Evolutionary conservation across 2,888 invertebrate species (phyloP).

Genomic region (Pristionchus fissidentatus): DNA sequence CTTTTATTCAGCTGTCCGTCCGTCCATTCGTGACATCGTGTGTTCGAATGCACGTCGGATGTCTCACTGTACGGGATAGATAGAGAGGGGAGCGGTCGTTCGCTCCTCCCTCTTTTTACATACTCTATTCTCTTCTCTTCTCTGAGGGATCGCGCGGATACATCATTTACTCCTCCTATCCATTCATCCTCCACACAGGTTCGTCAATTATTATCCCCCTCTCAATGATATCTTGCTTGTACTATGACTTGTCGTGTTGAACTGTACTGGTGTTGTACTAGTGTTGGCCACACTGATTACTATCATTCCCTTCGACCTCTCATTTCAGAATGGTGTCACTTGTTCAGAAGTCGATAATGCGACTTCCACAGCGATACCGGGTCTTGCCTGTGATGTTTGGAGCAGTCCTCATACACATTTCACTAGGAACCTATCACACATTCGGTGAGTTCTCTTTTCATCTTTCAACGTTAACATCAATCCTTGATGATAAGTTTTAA

Average conservation of each 20-base stretch:
- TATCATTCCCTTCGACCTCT: neutral
- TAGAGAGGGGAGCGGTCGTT: slow-evolving; percentile 19
- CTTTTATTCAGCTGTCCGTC: neutral
- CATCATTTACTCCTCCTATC: slow-evolving; percentile 27
- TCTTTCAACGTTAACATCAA: neutral
- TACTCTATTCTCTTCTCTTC: slow-evolving; percentile 37
- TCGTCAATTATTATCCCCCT: slow-evolving; percentile 1
- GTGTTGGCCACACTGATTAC: neutral
- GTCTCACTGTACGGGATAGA: slow-evolving; percentile 6
- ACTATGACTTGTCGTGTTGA: neutral
- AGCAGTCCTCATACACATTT: slow-evolving; percentile 73
- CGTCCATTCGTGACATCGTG: neutral
- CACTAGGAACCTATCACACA: slow-evolving; percentile 74
- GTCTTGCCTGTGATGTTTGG: slow-evolving; percentile 69
- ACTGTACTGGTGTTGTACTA: neutral
- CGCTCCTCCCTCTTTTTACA: slow-evolving; percentile 28
- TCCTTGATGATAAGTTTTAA: neutral
- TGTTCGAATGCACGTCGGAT: neutral
- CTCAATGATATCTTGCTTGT: neutral
- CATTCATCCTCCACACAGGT: slow-evolving; percentile 28
- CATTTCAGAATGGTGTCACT: slow-evolving; percentile 53
- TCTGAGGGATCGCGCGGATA: slow-evolving; percentile 39
- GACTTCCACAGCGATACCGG: slow-evolving; percentile 56
- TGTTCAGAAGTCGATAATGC: slow-evolving; percentile 53
- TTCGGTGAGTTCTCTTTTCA: slow-evolving; percentile 60